Evolutionary conservation across 2,888 invertebrate species (phyloP), one percentile per base, ranked within the genome.

Genomic region (Cataglyphis albicans): DNA sequence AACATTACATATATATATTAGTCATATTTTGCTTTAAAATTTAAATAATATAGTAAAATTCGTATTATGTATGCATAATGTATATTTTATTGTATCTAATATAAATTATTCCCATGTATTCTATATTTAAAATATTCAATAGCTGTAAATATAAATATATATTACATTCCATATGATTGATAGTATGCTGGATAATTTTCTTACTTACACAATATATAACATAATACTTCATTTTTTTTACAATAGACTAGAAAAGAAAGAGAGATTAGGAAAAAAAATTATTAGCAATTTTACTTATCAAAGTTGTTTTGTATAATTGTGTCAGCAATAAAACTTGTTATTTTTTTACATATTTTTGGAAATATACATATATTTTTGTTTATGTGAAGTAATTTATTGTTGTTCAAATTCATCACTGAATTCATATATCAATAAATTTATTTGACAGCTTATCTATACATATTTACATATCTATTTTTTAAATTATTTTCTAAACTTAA

Each of bases 11-110:
- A 21, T 21, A 21, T n/a, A n/a, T n/a, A 84, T 74, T 82, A 48
- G 70, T 88, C 83, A 81, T 82, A 61, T 52, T 25, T 82, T 38
- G 4, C 83, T 86, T 74, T 80, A 84, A 67, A 90, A 68, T 85
- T 87, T 82, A 84, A 82, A 65, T 55, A 61, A 6, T 70, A 32
- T 57, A 67, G 65, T 73, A 82, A 65, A 82, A 81, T 85, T 25
- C 83, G 67, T 92, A 91, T 44, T 44, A 15, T 86, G 78, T 92
- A 90, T 92, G 91, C 84, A 93, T 91, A 91, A 83, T 91, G 88
- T 91, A 44, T 44, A 92, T 89, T 88, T 90, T 91, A 88, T 87
- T 86, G 81, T 91, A 84, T 84, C 73, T 81, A 85, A 86, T 91
- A 86, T 88, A 87, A 86, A 82, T 82, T 85, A 78, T 86, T 91